These are phyloP conservation scores for Dicerorhinus sumatrensis DNA, from an alignment of 2,113 vertebrate species.

Conservation along the genomic window DNA sequence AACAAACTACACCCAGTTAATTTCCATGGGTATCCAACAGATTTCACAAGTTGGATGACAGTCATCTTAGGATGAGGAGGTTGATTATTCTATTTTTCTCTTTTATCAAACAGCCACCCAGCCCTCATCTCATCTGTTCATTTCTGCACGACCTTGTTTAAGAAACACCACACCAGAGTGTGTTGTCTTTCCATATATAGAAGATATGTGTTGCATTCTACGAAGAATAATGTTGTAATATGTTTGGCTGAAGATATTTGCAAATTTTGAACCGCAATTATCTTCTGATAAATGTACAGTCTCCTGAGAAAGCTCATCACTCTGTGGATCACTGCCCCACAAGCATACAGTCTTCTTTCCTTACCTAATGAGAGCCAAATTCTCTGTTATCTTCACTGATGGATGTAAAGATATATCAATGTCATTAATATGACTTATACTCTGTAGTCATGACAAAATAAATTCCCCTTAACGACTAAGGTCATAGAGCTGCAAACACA, in stretches of 20 bases:
- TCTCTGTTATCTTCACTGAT: constrained; percentile 33
- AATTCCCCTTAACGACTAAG: neutral
- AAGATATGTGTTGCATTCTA: neutral
- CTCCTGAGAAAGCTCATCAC: neutral
- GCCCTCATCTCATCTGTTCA: neutral
- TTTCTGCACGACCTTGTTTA: neutral
- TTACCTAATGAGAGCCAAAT: neutral
- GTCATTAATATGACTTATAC: neutral
- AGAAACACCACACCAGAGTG: neutral
- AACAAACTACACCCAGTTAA: neutral
- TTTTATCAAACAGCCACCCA: neutral
- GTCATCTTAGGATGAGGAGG: neutral
- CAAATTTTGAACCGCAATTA: neutral
- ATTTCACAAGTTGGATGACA: neutral
- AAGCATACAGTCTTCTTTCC: neutral
- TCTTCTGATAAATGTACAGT: constrained; percentile 3
- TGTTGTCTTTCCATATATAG: neutral
- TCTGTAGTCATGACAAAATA: neutral
- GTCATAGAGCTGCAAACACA: neutral
- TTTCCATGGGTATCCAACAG: neutral
- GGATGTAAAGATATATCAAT: neutral
- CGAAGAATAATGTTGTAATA: neutral
- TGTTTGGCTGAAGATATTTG: constrained; percentile 29
- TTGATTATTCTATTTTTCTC: neutral
- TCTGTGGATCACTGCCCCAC: neutral